These are phyloP conservation scores for Psephotus haematonotus DNA, from an alignment of 2,113 vertebrate genomes.

Conservation along the genomic window DNA sequence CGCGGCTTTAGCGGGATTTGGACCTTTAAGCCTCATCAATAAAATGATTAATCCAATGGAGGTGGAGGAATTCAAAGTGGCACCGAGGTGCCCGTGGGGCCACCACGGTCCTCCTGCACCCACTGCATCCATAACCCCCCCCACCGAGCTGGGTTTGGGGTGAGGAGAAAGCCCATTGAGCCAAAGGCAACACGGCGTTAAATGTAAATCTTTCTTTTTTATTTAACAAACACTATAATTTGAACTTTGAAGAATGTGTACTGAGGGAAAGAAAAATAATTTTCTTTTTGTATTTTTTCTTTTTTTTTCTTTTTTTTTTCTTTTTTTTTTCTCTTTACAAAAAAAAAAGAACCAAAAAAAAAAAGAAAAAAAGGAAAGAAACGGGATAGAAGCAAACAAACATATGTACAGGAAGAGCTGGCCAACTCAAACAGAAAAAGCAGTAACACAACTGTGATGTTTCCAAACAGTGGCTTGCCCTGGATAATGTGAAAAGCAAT, in stretches of 20 bases:
- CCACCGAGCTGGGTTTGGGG: neutral
- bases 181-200: neutral
- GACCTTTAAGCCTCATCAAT: constrained; percentile 67
- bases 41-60: constrained; percentile 71
- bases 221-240: constrained; percentile 79
- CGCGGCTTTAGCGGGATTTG: constrained; percentile 67
- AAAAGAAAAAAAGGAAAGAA: neutral
- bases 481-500: constrained; percentile 73
- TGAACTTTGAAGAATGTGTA: constrained; percentile 43
- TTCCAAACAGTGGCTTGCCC: constrained; percentile 59
- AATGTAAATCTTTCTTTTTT: constrained; percentile 77
- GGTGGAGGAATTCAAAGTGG: constrained; percentile 62
- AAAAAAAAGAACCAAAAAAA: neutral
- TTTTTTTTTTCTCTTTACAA: constrained; percentile 50
- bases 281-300: constrained; percentile 25
- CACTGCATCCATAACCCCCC: neutral
- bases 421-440: constrained; percentile 37
- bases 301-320: neutral
- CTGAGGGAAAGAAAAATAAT: constrained; percentile 58
- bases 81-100: neutral
- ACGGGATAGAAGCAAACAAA: constrained; percentile 47
- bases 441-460: constrained; percentile 34
- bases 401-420: constrained; percentile 64
- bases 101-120: neutral
- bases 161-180: neutral